Evolutionary conservation across 2,113 vertebrate species (phyloP).

Genomic region (Atrichornis clamosus): DNA sequence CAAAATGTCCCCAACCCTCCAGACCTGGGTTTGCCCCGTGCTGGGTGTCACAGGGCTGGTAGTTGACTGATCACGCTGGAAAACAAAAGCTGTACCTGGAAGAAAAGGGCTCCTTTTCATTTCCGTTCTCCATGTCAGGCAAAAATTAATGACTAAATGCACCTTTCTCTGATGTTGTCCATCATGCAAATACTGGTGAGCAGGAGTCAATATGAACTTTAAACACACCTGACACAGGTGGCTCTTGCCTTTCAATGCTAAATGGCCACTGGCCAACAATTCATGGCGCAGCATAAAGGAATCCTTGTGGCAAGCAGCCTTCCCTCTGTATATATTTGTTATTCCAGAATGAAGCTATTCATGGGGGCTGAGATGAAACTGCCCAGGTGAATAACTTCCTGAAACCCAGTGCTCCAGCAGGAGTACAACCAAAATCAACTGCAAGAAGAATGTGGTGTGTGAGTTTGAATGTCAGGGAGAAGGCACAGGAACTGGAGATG

Average conservation of each 20-base stretch:
- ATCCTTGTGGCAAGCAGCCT: constrained; percentile 48
- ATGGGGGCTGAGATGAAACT: neutral
- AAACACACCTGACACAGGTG: constrained; percentile 74
- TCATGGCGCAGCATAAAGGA: constrained; percentile 39
- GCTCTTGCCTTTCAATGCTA: constrained; percentile 47
- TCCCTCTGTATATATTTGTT: constrained; percentile 43
- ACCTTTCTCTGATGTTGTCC: constrained; percentile 52
- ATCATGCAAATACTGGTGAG: constrained; percentile 34
- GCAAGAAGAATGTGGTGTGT: neutral
- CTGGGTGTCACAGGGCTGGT: neutral
- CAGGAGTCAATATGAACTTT: constrained; percentile 64
- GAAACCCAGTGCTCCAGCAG: neutral
- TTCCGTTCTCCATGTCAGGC: constrained; percentile 47
- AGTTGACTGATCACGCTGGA: constrained; percentile 47
- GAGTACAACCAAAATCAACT: neutral
- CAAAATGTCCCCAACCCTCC: neutral
- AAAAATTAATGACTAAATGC: constrained; percentile 46
- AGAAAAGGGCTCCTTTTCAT: constrained; percentile 45
- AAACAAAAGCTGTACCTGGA: constrained; percentile 62
- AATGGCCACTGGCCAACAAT: constrained; percentile 60
- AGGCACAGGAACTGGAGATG: neutral
- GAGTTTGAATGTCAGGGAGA: neutral
- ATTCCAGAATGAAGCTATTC: constrained; percentile 46
- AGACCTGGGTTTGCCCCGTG: neutral
- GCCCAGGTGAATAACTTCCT: constrained; percentile 15